A percentile compares a stretch with the other conserved stretches of the same genome.
phyloP scores from a whole-genome alignment of 53 echinoderm and acorn worm genomes.

The Glandiceps talaboti region DNA sequence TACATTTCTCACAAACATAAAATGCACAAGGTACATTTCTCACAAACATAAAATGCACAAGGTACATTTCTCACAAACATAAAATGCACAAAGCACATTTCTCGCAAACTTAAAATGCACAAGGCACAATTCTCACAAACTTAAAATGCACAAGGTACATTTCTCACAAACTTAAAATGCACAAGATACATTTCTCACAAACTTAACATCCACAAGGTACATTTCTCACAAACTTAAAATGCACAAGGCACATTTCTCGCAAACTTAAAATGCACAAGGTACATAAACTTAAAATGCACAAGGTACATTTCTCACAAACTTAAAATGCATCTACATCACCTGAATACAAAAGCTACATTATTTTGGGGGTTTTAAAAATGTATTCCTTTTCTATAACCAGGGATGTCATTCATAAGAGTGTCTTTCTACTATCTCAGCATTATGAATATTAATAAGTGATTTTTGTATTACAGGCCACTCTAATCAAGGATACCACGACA shows the following conservation, averaged over 20 bases:
- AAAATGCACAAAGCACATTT: not conserved
- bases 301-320: not conserved
- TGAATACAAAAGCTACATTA: too few species aligned
- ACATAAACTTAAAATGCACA: too few species aligned
- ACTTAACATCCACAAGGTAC: not conserved
- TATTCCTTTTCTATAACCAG: not conserved
- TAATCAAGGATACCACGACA: conserved; percentile 55
- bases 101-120: not conserved
- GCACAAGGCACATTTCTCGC: not conserved
- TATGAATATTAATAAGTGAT: too few species aligned
- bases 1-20: not conserved
- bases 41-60: not conserved
- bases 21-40: not conserved
- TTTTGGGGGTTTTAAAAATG: not conserved
- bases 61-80: not conserved
- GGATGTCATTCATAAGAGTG: not conserved
- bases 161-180: not conserved
- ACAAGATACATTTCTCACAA: not conserved
- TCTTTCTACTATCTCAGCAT: not conserved
- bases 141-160: not conserved
- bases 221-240: not conserved
- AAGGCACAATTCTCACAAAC: not conserved
- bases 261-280: too few species aligned
- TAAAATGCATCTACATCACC: too few species aligned
- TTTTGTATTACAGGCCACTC: conserved; percentile 28